These are phyloP conservation scores for Phalacrocorax aristotelis DNA, from an alignment of 2,113 vertebrate species.

Conservation along the genomic window DNA sequence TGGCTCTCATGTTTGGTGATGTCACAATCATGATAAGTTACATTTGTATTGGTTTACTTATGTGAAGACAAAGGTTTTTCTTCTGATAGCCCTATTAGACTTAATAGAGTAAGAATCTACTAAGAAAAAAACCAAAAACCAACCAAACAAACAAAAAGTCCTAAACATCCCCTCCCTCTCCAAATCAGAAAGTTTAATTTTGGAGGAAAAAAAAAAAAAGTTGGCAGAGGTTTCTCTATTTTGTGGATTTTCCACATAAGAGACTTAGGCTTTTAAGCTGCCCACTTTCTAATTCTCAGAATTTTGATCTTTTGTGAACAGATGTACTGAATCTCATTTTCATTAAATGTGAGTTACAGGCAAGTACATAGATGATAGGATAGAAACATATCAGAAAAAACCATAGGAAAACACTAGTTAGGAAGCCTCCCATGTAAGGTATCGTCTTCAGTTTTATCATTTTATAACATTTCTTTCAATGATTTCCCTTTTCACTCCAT, in stretches of 20 bases:
- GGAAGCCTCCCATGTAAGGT: background rate
- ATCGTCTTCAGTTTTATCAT: background rate
- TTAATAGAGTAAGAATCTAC: background rate
- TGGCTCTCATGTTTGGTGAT: background rate
- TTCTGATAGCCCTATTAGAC: background rate
- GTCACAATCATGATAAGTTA: background rate
- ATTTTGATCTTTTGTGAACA: background rate
- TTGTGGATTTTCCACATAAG: background rate
- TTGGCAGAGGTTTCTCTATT: background rate
- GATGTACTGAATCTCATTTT: background rate
- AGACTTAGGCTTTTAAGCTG: background rate
- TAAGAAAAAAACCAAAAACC: background rate
- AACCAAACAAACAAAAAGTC: background rate
- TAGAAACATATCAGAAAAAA: background rate
- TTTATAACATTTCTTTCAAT: background rate
- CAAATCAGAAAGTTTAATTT: background rate
- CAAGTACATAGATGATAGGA: background rate
- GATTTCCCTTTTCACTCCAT: background rate
- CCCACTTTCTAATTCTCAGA: background rate
- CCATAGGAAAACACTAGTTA: background rate
- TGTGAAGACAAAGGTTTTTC: background rate
- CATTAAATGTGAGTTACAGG: background rate
- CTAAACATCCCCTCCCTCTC: fast-evolving
- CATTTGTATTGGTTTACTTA: background rate
- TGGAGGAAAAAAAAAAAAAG: background rate